phyloP scores from a whole-genome alignment of 2,888 invertebrate species.

The Helicoverpa assulta region DNA sequence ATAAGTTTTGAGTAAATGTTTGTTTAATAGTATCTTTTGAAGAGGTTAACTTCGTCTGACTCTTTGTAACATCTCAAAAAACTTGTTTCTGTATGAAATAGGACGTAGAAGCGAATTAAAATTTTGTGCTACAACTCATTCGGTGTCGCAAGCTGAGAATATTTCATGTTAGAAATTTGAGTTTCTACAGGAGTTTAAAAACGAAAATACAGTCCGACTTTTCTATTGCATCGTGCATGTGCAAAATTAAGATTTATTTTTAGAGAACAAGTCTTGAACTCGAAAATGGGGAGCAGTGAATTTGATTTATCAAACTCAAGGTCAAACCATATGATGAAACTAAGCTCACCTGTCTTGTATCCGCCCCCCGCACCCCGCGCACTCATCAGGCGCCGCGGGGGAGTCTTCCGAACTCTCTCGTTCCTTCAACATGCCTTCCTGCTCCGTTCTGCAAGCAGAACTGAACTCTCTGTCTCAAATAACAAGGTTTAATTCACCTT shows the following conservation, averaged over 20 bases:
- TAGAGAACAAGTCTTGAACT: neutral
- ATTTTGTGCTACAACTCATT: no score
- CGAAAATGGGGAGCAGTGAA: neutral
- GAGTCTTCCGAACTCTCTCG: constrained; percentile 90
- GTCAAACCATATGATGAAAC: constrained; percentile 16
- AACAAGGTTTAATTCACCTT: constrained; percentile 76
- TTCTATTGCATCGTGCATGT: no score
- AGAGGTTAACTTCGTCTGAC: no score
- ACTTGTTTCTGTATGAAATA: no score
- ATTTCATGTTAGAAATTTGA: no score
- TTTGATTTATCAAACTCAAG: constrained; percentile 14
- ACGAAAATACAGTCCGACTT: no score
- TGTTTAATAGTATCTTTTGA: no score
- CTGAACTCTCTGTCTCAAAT: constrained; percentile 81
- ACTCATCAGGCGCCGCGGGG: constrained; percentile 85
- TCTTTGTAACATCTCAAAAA: no score
- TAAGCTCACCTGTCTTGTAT: constrained; percentile 90
- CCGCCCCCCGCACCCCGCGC: constrained; percentile 91
- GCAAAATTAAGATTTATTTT: neutral
- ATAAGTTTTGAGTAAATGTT: no score
- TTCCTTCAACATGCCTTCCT: constrained; percentile 92
- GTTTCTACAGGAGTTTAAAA: no score
- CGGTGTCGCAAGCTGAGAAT: no score
- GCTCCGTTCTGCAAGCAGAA: constrained; percentile 73
- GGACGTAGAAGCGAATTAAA: no score